A percentile compares a stretch with the other conserved stretches of the same genome.
Evolutionary conservation across 1,140 invertebrate genomes (phyloP).

Genomic region (Papilio polytes): DNA sequence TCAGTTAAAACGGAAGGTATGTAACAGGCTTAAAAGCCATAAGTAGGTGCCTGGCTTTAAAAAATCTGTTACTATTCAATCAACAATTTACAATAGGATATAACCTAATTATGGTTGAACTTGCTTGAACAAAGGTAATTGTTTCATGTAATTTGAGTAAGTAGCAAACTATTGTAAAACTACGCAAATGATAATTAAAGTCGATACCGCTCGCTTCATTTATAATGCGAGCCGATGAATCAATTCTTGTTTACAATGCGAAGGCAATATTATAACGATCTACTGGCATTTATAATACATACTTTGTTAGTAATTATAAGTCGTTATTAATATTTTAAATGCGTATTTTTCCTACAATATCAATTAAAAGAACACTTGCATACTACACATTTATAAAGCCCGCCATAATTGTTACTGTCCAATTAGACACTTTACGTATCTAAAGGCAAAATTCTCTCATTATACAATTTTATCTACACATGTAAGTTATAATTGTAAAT

Average conservation of each 20-base stretch:
- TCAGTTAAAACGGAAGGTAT: too few species aligned
- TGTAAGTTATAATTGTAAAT: too few species aligned
- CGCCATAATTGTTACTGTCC: too few species aligned
- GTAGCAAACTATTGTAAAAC: not conserved
- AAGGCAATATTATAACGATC: not conserved
- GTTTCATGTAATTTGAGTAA: not conserved
- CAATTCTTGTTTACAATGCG: conserved; percentile 6
- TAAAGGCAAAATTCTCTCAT: too few species aligned
- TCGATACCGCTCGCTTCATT: not conserved
- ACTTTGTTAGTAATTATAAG: not conserved
- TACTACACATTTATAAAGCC: too few species aligned
- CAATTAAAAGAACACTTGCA: not conserved
- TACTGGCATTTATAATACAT: not conserved
- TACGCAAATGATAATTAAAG: conserved; percentile 10
- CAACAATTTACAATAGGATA: not conserved
- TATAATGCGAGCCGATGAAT: conserved; percentile 18
- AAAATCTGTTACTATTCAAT: too few species aligned
- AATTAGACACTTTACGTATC: too few species aligned
- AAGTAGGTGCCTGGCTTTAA: too few species aligned
- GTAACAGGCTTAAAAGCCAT: too few species aligned
- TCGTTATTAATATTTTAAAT: not conserved
- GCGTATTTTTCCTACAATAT: not conserved
- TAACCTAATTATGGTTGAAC: not conserved
- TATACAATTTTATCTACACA: too few species aligned
- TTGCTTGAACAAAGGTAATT: not conserved